Percentiles rank a stretch among this genome's conserved stretches.
These are phyloP conservation scores for Paedocypris sp. DNA, from an alignment of 2,113 vertebrate genomes.

Conservation along the genomic window DNA sequence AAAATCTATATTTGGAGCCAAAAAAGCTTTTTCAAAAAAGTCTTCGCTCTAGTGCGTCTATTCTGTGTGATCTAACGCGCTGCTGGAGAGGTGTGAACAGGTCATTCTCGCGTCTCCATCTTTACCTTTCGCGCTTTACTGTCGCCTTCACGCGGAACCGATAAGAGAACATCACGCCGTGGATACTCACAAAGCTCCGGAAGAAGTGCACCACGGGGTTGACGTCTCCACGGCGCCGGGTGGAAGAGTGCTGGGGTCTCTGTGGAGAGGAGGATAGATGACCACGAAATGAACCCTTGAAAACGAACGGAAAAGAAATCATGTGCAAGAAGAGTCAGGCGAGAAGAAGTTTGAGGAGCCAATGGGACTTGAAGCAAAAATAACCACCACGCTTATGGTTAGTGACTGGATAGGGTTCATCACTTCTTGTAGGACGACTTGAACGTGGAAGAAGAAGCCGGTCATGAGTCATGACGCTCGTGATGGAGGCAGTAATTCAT, in stretches of 20 bases:
- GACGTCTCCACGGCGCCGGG: constrained; percentile 76
- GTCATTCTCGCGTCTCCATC: background rate
- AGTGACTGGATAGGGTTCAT: too few species aligned
- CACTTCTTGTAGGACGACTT: background rate
- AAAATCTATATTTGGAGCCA: too few species aligned
- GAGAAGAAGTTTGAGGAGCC: background rate
- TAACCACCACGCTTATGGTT: too few species aligned
- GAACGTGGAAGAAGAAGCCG: background rate
- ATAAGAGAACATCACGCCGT: too few species aligned
- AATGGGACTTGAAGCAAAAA: background rate
- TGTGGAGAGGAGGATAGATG: constrained; percentile 71
- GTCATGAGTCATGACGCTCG: background rate
- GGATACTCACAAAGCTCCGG: constrained; percentile 84
- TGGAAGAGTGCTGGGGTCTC: constrained; percentile 57
- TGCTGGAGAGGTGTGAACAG: background rate
- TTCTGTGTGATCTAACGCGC: background rate
- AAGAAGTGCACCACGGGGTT: constrained; percentile 95
- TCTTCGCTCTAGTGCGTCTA: too few species aligned
- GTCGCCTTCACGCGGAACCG: too few species aligned
- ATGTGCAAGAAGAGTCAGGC: background rate
- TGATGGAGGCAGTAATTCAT: background rate
- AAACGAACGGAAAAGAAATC: background rate
- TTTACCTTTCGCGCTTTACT: too few species aligned
- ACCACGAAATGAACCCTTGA: constrained; percentile 63
- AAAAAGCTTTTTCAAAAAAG: too few species aligned